Percentiles rank a stretch among this genome's conserved stretches.
These are phyloP conservation scores for Oceanites oceanicus DNA, from an alignment of 2,113 vertebrate genomes.

Conservation along the genomic window DNA sequence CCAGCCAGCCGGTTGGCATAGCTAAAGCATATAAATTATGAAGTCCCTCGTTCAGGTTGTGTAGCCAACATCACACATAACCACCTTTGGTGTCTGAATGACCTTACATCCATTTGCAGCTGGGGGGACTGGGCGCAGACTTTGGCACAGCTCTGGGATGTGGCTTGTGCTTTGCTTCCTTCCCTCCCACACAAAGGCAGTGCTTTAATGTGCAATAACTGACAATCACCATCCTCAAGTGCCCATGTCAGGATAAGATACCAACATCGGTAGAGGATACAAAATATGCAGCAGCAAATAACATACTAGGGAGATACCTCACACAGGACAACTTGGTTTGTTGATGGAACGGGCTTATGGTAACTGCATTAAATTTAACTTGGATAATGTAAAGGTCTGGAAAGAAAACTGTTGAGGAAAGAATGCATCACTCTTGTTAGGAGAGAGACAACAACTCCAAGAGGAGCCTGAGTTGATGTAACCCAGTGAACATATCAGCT, in stretches of 20 bases:
- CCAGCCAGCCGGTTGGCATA: neutral
- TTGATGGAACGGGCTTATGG: neutral
- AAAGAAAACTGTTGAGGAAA: neutral
- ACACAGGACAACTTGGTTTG: neutral
- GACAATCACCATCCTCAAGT: neutral
- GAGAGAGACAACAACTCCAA: neutral
- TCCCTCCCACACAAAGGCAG: neutral
- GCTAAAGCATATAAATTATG: neutral
- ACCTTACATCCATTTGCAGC: neutral
- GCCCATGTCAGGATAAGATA: neutral
- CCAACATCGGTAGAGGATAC: neutral
- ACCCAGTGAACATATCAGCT: neutral
- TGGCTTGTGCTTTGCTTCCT: neutral
- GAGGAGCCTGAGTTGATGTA: neutral
- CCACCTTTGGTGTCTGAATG: neutral
- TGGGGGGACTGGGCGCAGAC: neutral
- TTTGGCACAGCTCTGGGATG: neutral
- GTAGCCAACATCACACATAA: neutral
- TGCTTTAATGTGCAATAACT: neutral
- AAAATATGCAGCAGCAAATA: neutral
- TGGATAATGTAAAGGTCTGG: neutral
- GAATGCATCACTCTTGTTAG: neutral
- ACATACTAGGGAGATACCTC: neutral
- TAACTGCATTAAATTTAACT: neutral
- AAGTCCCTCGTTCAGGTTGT: neutral